phyloP scores from a whole-genome alignment of 2,888 invertebrate species.

The Maniola hyperantus region DNA sequence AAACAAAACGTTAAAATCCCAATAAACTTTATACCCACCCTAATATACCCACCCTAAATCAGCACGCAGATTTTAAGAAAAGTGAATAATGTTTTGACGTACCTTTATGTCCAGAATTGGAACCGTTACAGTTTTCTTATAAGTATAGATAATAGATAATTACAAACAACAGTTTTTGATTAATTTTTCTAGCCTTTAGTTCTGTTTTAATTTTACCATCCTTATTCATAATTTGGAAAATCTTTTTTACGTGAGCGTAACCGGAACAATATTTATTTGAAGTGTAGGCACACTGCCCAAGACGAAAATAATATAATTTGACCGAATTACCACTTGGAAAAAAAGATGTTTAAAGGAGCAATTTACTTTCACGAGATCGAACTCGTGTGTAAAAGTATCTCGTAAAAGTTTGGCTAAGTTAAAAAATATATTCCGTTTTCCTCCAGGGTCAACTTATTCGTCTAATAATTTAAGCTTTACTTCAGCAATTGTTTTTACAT shows the following conservation, averaged over 20 bases:
- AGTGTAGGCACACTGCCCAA: conserved; percentile 14
- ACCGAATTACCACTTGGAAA: conserved; percentile 14
- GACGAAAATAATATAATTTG: conserved; percentile 15
- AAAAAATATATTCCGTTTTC: neutral
- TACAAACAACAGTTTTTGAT: too few relatives aligned
- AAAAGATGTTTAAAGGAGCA: neutral
- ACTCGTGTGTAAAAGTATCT: neutral
- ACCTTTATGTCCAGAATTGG: too few relatives aligned
- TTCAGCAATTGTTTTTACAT: neutral
- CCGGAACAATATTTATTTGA: conserved; percentile 19
- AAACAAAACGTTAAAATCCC: too few relatives aligned
- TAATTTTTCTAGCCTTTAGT: neutral
- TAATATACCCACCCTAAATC: too few relatives aligned
- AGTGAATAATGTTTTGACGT: too few relatives aligned
- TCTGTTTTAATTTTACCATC: conserved; percentile 5
- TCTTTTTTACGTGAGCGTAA: neutral
- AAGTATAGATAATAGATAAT: too few relatives aligned
- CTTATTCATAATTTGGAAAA: conserved; percentile 3
- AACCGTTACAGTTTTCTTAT: too few relatives aligned
- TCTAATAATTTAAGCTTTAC: neutral
- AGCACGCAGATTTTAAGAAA: too few relatives aligned
- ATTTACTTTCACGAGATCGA: conserved; percentile 6
- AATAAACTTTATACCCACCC: too few relatives aligned
- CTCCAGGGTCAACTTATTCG: neutral
- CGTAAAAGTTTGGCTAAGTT: neutral